A percentile compares a stretch with the other conserved stretches of the same genome.
These are phyloP conservation scores for Phthorimaea operculella DNA, from an alignment of 1,140 invertebrate species.

Conservation along the genomic window DNA sequence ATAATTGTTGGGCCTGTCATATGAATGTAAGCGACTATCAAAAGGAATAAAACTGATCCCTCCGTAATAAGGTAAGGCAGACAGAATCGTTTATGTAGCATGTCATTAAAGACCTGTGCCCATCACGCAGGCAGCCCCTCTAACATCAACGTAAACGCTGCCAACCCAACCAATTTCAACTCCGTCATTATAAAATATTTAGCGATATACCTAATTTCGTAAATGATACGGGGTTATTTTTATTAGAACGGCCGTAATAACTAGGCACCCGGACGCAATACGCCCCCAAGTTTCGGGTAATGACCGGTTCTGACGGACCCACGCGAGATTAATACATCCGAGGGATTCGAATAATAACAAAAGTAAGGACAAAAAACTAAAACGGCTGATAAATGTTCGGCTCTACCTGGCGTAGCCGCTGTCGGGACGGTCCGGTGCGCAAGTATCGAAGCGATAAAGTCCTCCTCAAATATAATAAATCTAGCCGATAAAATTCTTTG, in stretches of 20 bases:
- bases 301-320: conserved; percentile 51
- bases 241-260: conserved; percentile 62
- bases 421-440: conserved; percentile 32
- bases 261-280: conserved; percentile 55
- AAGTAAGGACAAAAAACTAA: conserved; percentile 59
- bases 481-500: conserved; percentile 55
- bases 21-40: conserved; percentile 17
- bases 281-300: conserved; percentile 62
- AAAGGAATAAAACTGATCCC: conserved; percentile 25
- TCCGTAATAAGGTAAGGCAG: conserved; percentile 17
- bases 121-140: conserved; percentile 29
- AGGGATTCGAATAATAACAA: conserved; percentile 59
- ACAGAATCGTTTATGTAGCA: conserved; percentile 28
- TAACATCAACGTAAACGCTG: conserved; percentile 40
- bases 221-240: conserved; percentile 59
- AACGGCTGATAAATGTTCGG: conserved; percentile 57
- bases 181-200: conserved; percentile 65
- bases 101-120: conserved; percentile 30
- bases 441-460: conserved; percentile 55
- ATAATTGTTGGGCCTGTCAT: conserved; percentile 31
- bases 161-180: conserved; percentile 37
- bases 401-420: conserved; percentile 47
- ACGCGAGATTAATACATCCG: conserved; percentile 63
- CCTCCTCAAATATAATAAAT: conserved; percentile 64
- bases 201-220: conserved; percentile 62